Evolutionary conservation across 2,888 invertebrate species (phyloP).

Genomic region (Campopleginae sp.): DNA sequence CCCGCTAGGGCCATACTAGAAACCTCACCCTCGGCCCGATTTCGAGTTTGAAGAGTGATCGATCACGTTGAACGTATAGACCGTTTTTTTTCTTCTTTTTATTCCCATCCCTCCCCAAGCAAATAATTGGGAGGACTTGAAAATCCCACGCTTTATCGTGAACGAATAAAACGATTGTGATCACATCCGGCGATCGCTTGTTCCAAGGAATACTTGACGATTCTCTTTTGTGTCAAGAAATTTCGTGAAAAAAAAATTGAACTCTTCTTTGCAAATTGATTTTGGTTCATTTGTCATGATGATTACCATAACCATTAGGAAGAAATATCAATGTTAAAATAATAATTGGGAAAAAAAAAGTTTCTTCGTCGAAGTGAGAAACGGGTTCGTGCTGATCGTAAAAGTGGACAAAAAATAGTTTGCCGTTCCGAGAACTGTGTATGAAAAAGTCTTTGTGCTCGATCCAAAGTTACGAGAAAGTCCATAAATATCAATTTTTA

Average conservation of each 20-base stretch:
- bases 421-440: neutral
- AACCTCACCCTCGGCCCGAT: slow-evolving; percentile 34
- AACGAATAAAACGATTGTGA: neutral
- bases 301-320: too few relatives aligned
- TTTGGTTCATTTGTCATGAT: neutral
- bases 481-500: slow-evolving; percentile 63
- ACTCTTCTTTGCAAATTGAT: neutral
- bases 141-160: neutral
- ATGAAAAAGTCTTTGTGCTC: neutral
- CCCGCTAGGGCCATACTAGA: too few relatives aligned
- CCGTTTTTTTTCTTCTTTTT: neutral
- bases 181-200: neutral
- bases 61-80: slow-evolving; percentile 30
- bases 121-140: neutral
- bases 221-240: neutral
- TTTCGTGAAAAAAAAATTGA: neutral
- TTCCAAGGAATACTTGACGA: neutral
- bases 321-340: too few relatives aligned
- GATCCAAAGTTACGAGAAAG: slow-evolving; percentile 31
- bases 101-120: neutral
- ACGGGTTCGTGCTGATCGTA: neutral
- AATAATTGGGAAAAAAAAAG: neutral
- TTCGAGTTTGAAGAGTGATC: slow-evolving; percentile 40
- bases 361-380: neutral
- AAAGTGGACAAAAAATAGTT: neutral